Base-by-base conservation (phyloP, 1,140 invertebrate genomes). In the Argopecten irradians region DNA sequence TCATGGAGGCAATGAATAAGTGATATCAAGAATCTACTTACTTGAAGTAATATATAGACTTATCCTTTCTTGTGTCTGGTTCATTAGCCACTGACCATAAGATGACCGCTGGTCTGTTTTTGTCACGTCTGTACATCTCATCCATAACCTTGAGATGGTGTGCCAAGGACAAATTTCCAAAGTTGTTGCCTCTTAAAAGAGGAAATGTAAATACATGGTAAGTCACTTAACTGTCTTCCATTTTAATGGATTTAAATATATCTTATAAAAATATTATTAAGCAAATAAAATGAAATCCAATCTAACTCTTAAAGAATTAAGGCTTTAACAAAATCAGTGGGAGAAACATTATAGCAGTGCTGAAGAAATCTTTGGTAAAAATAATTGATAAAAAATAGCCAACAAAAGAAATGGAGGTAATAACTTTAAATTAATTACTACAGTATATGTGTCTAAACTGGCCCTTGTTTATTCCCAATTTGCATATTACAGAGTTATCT, bases 71-170 rank as follows among this genome's bases (percentile, higher is more conserved):
- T 0, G 97, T 97, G 85, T 97, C 96, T 0, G 98, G 98, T 95
- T 99, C 98, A 96, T 99, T 99, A 0, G 98, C 98, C 87, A 99
- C 97, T 11, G 98, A 99, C 99, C 99, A 99, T 97, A 98, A 98
- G 83, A 99, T 97, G n/a, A 99, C 98, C 89, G 97, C 97, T 0
- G 98, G 98, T 90, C 98, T 97, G 96, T 99, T 99, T 94, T 99
- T 99, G 95, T 99, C 99, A 83, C 98, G 96, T 86, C 97, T 87
- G 41, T 99, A 97, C 32, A 99, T 95, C 95, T 99, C 98, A 0
- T 96, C 97, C 92, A 99, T 95, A 0, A 98, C 97, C 34, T 97
- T 96, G 93, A 97, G 97, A 94, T 99, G 98, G 88, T 97, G 98
- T 2, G 96, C 94, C 82, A 99, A 95, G 34, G 99, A 95, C n/a